Evolutionary conservation across 2,113 vertebrate genomes (phyloP).

Genomic region (Gila orcuttii): DNA sequence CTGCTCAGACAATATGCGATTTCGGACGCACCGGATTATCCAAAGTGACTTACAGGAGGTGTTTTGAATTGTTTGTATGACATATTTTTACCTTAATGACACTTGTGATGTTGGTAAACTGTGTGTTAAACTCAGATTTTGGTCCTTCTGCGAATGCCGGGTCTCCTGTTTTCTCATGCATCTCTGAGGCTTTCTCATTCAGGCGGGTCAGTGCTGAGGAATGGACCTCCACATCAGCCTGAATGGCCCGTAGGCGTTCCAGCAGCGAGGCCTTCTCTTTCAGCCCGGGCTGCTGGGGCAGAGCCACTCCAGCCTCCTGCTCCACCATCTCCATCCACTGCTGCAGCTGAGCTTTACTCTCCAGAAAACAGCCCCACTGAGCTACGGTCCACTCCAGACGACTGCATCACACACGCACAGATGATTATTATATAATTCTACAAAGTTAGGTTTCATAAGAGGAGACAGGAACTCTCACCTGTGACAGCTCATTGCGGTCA

Average conservation of each 20-base stretch:
- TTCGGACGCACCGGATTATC: neutral
- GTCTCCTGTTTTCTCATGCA: conserved; percentile 86
- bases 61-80: neutral
- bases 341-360: conserved; percentile 85
- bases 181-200: conserved; percentile 79
- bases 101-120: conserved; percentile 86
- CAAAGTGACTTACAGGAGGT: neutral
- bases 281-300: conserved; percentile 85
- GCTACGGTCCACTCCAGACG: conserved; percentile 86
- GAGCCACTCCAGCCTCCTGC: conserved; percentile 80
- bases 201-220: conserved; percentile 75
- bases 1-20: too few relatives aligned
- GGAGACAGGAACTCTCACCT: conserved; percentile 77
- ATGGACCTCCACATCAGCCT: conserved; percentile 86
- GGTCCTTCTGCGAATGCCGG: conserved; percentile 79
- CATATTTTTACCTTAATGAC: conserved; percentile 83
- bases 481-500: conserved; percentile 82
- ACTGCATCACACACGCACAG: conserved; percentile 66
- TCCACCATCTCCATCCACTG: conserved; percentile 93
- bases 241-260: conserved; percentile 85
- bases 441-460: neutral
- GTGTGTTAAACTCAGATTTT: conserved; percentile 84
- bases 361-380: conserved; percentile 88
- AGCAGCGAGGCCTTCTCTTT: conserved; percentile 90
- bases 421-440: neutral